Evolutionary conservation across 2,888 invertebrate species (phyloP).

Genomic region (Heliconius charithonia): DNA sequence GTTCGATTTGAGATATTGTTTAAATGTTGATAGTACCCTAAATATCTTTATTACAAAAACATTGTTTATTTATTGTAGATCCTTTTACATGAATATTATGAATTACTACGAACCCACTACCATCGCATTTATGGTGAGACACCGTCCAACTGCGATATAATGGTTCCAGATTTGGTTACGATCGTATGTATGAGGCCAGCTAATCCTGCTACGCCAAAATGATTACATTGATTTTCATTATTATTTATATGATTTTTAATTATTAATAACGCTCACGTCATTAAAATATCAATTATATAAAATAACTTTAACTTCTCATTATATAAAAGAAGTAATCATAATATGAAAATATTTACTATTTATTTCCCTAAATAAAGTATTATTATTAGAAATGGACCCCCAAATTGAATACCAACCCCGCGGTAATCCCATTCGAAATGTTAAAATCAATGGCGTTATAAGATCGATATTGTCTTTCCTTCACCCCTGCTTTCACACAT

Average conservation of each 20-base stretch:
- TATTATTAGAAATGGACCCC: slow-evolving; percentile 29
- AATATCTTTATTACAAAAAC: too few species aligned
- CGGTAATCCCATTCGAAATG: slow-evolving; percentile 59
- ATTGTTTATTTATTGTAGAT: too few species aligned
- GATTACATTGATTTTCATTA: not conserved
- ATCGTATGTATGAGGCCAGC: not conserved
- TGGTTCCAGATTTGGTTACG: not conserved
- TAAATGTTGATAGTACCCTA: too few species aligned
- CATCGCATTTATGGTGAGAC: too few species aligned
- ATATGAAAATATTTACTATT: slow-evolving; percentile 10
- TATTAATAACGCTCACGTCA: too few species aligned
- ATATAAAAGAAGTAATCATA: not conserved
- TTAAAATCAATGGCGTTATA: slow-evolving; percentile 70
- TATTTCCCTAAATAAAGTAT: slow-evolving; percentile 2
- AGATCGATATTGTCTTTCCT: slow-evolving; percentile 77
- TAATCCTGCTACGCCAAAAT: not conserved
- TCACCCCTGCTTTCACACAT: slow-evolving; percentile 65
- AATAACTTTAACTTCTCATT: not conserved
- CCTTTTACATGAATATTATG: too few species aligned
- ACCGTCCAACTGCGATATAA: too few species aligned
- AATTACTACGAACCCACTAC: too few species aligned
- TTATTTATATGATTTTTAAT: too few species aligned
- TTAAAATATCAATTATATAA: not conserved
- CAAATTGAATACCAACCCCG: slow-evolving; percentile 43
- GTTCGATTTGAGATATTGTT: too few species aligned